Evolutionary conservation across 2,888 invertebrate species (phyloP), one percentile per base, ranked within the genome.

Genomic region (Phaedon cochleariae): DNA sequence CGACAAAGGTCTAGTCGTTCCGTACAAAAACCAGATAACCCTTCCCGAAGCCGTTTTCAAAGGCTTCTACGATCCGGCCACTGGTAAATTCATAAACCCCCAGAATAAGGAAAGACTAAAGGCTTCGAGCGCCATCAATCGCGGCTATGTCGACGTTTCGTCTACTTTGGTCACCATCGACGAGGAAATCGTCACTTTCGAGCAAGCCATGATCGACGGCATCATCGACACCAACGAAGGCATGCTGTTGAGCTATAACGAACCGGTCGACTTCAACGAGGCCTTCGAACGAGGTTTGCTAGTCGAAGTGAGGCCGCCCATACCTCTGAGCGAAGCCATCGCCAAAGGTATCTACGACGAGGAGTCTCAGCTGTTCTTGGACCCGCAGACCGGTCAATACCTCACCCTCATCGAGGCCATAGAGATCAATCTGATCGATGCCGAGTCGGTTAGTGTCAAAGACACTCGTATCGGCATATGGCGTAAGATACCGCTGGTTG

Each of bases 1-100:
- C 29, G 93, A 94, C 74, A 89, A 92, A 59, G 94, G 95, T 22
- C 85, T 95, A 29, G 89, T 95, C 57, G 87, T 95, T 5, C 92
- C 94, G 7, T 91, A 93, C 45, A 93, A 94, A 80, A 90, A 91
- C 59, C 93, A 92, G 81, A 90, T 94, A 70, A 93, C 93, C 66
- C 85, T 96, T 26, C 93, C 94, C 0, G 95, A 95, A 84, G 96
- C 96, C 1, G 91, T 96, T n/a, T 92, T 92, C 77, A 92, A 93
- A 83, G 95, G 95, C n/a, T 89, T 93, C 69, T 96, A 95, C 78
- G 94, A 97, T 85, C 91, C 93, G 0, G 88, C 89, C 75, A 90
- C 92, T 34, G 95, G 96, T 52, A 90, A 92, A 77, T 93, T 95
- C 78, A 90, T 90, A 37, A 92, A 92, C 80, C 91, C 93, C 1